phyloP scores from a whole-genome alignment of 2,797 vertebrate genomes.

The Sebastes nivosus region DNA sequence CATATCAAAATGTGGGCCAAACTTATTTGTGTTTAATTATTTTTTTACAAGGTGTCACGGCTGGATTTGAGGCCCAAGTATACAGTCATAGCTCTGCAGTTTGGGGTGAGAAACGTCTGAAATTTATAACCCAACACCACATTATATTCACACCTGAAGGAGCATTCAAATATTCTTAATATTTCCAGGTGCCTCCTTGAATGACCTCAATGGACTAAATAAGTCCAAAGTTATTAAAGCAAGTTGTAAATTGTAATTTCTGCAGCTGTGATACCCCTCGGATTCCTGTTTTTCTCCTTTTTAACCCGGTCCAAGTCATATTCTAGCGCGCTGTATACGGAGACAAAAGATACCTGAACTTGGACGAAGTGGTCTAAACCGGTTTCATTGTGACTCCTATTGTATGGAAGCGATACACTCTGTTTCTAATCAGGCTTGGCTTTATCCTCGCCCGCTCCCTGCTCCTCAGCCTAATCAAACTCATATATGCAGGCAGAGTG shows the following conservation, averaged over 20 bases:
- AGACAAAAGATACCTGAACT: constrained; percentile 69
- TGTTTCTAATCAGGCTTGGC: constrained; percentile 80
- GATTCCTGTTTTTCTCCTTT: constrained; percentile 9
- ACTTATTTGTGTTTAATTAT: constrained; percentile 14
- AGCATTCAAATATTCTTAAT: not conserved
- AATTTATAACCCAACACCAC: not conserved
- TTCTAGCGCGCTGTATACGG: constrained; percentile 14
- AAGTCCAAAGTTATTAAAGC: constrained; percentile 32
- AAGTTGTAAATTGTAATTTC: constrained; percentile 32
- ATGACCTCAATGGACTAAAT: constrained; percentile 7
- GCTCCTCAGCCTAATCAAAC: constrained; percentile 80
- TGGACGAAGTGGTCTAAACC: constrained; percentile 60
- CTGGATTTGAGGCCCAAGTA: constrained; percentile 14
- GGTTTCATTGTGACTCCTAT: constrained; percentile 67
- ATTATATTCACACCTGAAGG: not conserved
- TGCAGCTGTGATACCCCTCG: constrained; percentile 15
- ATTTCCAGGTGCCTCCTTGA: not conserved
- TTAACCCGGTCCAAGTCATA: constrained; percentile 35
- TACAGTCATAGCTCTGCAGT: not conserved
- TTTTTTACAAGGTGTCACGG: constrained; percentile 26
- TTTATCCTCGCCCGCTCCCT: constrained; percentile 76
- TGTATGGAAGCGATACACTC: constrained; percentile 75
- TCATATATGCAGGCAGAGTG: constrained; percentile 81
- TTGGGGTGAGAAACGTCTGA: not conserved
- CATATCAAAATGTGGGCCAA: not conserved